phyloP scores from a whole-genome alignment of 2,797 vertebrate genomes.

The Masticophis lateralis region DNA sequence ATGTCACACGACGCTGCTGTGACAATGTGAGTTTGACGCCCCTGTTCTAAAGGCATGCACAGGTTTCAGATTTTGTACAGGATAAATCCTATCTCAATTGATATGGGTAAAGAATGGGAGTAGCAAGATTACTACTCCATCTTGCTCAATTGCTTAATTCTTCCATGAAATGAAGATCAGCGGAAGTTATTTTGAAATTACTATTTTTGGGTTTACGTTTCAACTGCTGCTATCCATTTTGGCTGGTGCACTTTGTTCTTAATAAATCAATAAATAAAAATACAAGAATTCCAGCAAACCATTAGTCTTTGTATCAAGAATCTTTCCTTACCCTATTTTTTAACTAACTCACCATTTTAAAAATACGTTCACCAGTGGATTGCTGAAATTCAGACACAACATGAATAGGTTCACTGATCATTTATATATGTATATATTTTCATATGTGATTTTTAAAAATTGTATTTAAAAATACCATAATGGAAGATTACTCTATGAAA shows the following conservation, averaged over 20 bases:
- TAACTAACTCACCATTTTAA: neutral
- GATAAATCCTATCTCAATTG: neutral
- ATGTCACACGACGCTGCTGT: rapidly evolving
- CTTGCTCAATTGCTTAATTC: neutral
- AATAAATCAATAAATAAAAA: neutral
- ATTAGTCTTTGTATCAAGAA: neutral
- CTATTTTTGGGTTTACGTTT: neutral
- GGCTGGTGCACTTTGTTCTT: neutral
- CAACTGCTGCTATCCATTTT: neutral
- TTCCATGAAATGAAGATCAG: neutral
- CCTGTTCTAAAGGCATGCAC: neutral
- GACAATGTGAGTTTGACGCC: too few relatives aligned
- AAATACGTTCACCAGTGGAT: neutral
- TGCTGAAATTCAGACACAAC: neutral
- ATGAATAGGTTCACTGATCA: neutral
- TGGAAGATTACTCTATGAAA: neutral
- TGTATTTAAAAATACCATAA: neutral
- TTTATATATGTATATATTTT: neutral
- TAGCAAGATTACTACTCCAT: neutral
- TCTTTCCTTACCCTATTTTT: neutral
- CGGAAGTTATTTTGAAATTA: neutral
- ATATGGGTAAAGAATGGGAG: neutral
- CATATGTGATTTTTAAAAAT: neutral
- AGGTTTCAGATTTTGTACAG: neutral
- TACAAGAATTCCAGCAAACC: neutral